Evolutionary conservation across 2,888 invertebrate species (phyloP), one percentile per base, ranked within the genome.

Genomic region (Tenthredo notha): DNA sequence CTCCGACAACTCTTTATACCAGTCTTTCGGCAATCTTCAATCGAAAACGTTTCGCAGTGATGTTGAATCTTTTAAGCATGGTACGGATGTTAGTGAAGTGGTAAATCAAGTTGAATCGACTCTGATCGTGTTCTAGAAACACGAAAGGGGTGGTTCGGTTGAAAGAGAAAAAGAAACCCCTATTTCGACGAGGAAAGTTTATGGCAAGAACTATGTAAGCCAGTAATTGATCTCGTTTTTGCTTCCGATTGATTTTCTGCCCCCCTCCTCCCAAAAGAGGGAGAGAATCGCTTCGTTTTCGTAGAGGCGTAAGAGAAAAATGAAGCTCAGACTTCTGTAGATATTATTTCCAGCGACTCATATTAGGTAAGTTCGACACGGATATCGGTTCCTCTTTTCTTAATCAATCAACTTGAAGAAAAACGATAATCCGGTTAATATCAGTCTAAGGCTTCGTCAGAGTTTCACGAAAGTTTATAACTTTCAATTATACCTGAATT

Each of bases 81-180:
- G 54, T 29, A 47, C 54, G 72, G 77, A 77, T 47, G 77, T 77
- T 50, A 29, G 50, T 6, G 47, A 37, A 54, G 54, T 77, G 54
- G 77, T 50, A 33, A 77, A 77, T 54, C 77, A 29, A 54, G 47
- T 77, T 50, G 25, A 77, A 77, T 54, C 77, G 54, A 77, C 12
- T 77, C 58, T 37, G 78, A 78, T 21, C 80, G 61, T 40, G 37
- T 61, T 25, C 58, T 10, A 40, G 40, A 80, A 61, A 80, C 80
- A 80, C 58, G 80, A 61, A 80, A 80, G 40, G 80, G 80, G 80
- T 80, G 40, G 80, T 80, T 80, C 80, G n/a, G 58, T 61, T 15
- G 25, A 40, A 40, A 61, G n/a, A 29, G 15, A 61, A 40, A 33
- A 72, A 40, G 9, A 40, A 21, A 12, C 40, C 9, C 43, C 18